Base-by-base conservation (phyloP, 2,888 invertebrate genomes). In the Mellilla xanthometata region DNA sequence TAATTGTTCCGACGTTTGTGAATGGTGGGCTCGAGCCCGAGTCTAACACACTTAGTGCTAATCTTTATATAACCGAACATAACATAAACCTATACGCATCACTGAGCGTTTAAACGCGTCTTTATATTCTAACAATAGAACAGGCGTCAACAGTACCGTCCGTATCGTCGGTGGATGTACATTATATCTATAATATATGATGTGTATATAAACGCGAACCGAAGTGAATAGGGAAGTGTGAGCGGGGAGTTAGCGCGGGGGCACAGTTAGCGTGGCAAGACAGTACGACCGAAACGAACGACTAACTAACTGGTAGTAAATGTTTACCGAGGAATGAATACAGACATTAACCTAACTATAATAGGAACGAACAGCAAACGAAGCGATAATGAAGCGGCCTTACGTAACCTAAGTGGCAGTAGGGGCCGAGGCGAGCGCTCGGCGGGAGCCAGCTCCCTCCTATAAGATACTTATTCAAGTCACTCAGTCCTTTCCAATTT, bases 61-160 rank as follows among this genome's bases (percentile, higher is more conserved):
- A 78, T 77, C 68, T 70, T 76, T 85, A 87, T 43, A 87, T 85
- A 79, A 86, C 82, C 85, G 85, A 87, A 86, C 81, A 71, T 83
- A 88, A 88, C 83, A 81, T 76, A 87, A 84, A 80, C 83, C 85
- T 88, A 70, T 85, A 81, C 82, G 83, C 81, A 81, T 76, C 32
- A 84, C 84, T 86, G 81, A 85, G 82, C 79, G 41, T 78, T 84
- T 85, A 84, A 86, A 86, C 85, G 86, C 87, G 84, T 83, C 83
- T 61, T 83, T 85, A 24, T 36, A 27, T 36, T 84, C 85, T 86
- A 82, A 84, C 78, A 85, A 88, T 87, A 86, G 59, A 83, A 82
- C 80, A 77, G 81, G 68, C 76, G 78, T 76, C 83, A 81, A 77
- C 72, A 70, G 67, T 73, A 75, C 73, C 59, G 73, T 71, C 78